Percentiles rank a stretch among this genome's conserved stretches.
phyloP scores from a whole-genome alignment of 1,140 invertebrate species.

The Anastatus disparis region DNA sequence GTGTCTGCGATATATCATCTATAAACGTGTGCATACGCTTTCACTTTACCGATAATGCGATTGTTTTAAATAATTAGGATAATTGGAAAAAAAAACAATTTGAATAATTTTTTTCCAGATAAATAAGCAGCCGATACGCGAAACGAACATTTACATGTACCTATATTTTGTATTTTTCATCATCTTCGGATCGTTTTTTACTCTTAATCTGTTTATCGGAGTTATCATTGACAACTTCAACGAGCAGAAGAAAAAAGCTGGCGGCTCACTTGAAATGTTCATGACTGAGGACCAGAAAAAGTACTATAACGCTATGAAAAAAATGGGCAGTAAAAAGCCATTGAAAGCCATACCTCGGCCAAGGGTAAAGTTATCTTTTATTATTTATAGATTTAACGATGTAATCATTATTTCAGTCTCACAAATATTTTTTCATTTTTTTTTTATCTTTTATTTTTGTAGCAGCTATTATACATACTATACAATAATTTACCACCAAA shows the following conservation, averaged over 20 bases:
- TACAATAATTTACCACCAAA: too few species aligned
- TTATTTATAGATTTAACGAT: too few species aligned
- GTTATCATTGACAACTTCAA: constrained; percentile 95
- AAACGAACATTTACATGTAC: constrained; percentile 97
- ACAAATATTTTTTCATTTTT: too few species aligned
- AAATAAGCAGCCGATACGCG: constrained; percentile 89
- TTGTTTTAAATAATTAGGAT: constrained; percentile 10
- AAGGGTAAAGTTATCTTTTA: constrained; percentile 73
- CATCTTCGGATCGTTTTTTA: constrained; percentile 93
- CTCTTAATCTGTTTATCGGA: constrained; percentile 92
- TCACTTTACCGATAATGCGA: background rate
- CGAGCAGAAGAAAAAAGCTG: constrained; percentile 99
- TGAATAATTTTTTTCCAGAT: constrained; percentile 73
- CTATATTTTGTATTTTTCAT: constrained; percentile 97
- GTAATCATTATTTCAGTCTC: too few species aligned
- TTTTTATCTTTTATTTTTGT: too few species aligned
- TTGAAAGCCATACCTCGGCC: constrained; percentile 97
- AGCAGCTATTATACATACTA: too few species aligned
- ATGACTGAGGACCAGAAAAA: constrained; percentile 99
- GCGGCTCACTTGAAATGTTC: constrained; percentile 98
- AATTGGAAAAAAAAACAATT: too few species aligned
- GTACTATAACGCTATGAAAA: constrained; percentile 99
- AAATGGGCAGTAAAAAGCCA: constrained; percentile 98
- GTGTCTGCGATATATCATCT: too few species aligned
- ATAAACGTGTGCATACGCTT: too few species aligned